Conservation (phyloP, 1,140 invertebrate genomes). For the Scaptomyza graminum region DNA sequence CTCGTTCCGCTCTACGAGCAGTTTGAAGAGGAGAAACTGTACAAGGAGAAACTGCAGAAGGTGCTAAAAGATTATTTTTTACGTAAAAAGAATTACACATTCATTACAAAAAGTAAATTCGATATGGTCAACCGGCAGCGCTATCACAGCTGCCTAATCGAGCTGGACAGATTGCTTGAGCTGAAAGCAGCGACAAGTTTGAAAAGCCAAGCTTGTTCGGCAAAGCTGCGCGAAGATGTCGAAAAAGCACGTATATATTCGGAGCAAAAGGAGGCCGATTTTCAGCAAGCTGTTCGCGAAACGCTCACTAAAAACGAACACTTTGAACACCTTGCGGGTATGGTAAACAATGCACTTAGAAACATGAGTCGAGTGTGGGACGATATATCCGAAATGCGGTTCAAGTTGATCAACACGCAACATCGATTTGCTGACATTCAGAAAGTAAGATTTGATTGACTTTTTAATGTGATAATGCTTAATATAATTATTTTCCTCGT, state of each 20-base stretch:
- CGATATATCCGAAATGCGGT: constrained; percentile 27
- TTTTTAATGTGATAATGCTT: too few relatives aligned
- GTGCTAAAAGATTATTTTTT: constrained; percentile 6
- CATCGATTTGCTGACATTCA: constrained; percentile 29
- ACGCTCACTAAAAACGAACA: constrained; percentile 14
- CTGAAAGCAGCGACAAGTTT: not conserved
- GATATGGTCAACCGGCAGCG: constrained; percentile 1
- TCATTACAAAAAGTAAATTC: not conserved
- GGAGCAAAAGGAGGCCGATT: not conserved
- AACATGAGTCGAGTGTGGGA: constrained; percentile 21
- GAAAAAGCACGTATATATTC: accelerated
- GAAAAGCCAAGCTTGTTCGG: not conserved
- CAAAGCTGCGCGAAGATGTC: not conserved
- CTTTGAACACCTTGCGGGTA: not conserved
- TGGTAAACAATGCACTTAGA: not conserved
- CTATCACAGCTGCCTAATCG: not conserved
- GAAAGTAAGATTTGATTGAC: constrained; percentile 8
- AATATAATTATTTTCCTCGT: not conserved
- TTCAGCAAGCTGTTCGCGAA: constrained; percentile 17
- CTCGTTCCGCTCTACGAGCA: not conserved
- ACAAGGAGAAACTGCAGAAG: not conserved
- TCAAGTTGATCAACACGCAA: constrained; percentile 10
- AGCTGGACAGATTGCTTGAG: constrained; percentile 27
- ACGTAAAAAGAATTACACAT: not conserved
- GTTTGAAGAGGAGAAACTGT: not conserved